Percentiles rank a stretch among this genome's conserved stretches.
Evolutionary conservation across 2,113 vertebrate species (phyloP).

Genomic region (Phocoena phocoena): DNA sequence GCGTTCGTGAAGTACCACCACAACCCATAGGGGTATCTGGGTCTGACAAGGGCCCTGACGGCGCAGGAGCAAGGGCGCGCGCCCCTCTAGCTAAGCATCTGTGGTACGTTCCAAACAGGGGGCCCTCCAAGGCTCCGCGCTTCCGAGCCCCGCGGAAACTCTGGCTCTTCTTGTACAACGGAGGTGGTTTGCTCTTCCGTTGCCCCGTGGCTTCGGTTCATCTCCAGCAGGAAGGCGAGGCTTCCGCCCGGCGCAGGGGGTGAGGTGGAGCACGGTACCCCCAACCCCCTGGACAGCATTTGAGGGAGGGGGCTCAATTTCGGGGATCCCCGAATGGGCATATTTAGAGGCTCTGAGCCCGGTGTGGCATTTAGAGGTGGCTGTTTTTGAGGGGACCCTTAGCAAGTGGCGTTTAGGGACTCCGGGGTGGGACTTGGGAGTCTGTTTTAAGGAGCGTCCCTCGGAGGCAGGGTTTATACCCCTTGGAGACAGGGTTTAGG

Average conservation of each 20-base stretch:
- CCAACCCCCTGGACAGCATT: constrained; percentile 6
- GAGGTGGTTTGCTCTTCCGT: constrained; percentile 68
- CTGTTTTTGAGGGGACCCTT: constrained; percentile 28
- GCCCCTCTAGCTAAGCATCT: not conserved
- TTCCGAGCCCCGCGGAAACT: constrained; percentile 75
- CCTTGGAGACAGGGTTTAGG: not conserved
- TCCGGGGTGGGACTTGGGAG: not conserved
- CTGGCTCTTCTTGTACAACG: constrained; percentile 25
- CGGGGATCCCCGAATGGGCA: not conserved
- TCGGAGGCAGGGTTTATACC: not conserved
- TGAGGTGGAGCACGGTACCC: constrained; percentile 58
- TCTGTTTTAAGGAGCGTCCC: not conserved
- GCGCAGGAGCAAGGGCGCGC: no score
- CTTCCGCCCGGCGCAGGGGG: constrained; percentile 68
- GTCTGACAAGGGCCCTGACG: not conserved
- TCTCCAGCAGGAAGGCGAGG: constrained; percentile 66
- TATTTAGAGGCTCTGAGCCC: constrained; percentile 45
- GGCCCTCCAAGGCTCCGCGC: constrained; percentile 69
- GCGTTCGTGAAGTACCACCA: constrained; percentile 46
- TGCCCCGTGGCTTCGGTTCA: constrained; percentile 62
- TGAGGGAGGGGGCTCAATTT: constrained; percentile 45
- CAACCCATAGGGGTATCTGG: constrained; percentile 31
- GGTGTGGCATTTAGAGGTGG: not conserved
- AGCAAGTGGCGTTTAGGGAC: not conserved
- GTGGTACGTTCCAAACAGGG: constrained; percentile 55